Evolutionary conservation across 64 coral and sea anemone species (phyloP), one percentile per base, ranked within the genome.

Genomic region (Cladopsammia gracilis): DNA sequence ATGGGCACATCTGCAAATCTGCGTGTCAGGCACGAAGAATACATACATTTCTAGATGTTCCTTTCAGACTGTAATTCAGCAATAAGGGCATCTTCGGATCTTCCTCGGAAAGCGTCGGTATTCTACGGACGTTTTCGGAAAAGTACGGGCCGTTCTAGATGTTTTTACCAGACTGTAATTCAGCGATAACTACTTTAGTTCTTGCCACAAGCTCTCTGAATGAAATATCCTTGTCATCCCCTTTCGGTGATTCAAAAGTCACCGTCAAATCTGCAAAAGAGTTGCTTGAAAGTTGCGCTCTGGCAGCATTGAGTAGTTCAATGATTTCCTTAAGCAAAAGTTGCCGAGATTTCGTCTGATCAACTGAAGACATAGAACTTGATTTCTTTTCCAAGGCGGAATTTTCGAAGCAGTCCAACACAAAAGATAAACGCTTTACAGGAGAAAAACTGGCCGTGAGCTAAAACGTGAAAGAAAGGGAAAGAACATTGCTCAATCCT

Each of bases 371-470:
- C 4, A 7, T n/a, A 79, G 77, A 53, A 7, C 11, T n/a, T 51
- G 73, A 51, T 16, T 61, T 59, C 24, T 59, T 58, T 58, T 7
- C 25, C 11, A 59, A 58, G 8, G 26, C 7, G 7, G 24, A 43
- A 43, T 79, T 42, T 79, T 79, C 77, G 3, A 61, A 79, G 24
- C 24, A 15, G 53, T 79, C 77, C 52, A 79, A 43, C 77, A 79
- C 50, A 18, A 79, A 53, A 5, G 77, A 14, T 20, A 79, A 58
- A 23, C 77, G 52, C 13, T 42, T 58, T 13, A 42, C 11, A 44
- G 77, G 12, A 15, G 56, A 59, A 79, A 34, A 12, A 59, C 13
- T 10, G 3, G 77, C 53, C 4, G 56, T 58, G 22, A 79, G 52
- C 77, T 79, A 43, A 79, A 14, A 59, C 9, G 24, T 4, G 43